Percentiles rank a stretch among this genome's conserved stretches.
These are phyloP conservation scores for Esox niger DNA, from an alignment of 2,113 vertebrate genomes.

Conservation along the genomic window DNA sequence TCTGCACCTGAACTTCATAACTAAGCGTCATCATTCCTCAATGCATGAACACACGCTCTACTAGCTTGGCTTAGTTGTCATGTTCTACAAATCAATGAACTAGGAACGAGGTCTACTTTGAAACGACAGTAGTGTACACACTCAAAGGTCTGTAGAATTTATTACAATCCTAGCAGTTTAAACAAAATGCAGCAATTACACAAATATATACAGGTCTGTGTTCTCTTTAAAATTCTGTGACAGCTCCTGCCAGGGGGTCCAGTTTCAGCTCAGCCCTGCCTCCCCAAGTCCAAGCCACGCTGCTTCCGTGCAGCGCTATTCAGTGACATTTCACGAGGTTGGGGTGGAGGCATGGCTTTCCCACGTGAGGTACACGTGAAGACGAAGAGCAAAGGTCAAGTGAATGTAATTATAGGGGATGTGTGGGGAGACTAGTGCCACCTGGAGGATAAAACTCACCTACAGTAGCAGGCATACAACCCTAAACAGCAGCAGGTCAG, in stretches of 20 bases:
- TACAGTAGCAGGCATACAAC: constrained; percentile 1
- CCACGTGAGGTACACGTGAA: too few relatives aligned
- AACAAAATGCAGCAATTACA: constrained; percentile 75
- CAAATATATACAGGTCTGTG: constrained; percentile 75
- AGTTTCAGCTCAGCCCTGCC: constrained; percentile 33
- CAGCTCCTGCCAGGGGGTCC: constrained; percentile 34
- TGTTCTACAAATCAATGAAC: constrained; percentile 1
- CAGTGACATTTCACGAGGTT: constrained; percentile 3
- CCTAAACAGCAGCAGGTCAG: constrained; percentile 9
- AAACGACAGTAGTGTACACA: constrained; percentile 4
- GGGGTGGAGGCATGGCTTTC: constrained; percentile 1
- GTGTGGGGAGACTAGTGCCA: constrained; percentile 16
- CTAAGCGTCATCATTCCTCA: too few relatives aligned
- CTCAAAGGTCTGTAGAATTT: constrained; percentile 75
- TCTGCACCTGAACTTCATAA: too few relatives aligned
- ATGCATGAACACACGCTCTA: too few relatives aligned
- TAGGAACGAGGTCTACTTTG: background rate
- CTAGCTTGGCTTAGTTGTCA: too few relatives aligned
- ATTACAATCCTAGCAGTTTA: constrained; percentile 77
- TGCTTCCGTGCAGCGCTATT: constrained; percentile 36
- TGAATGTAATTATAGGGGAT: background rate
- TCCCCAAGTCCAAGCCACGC: constrained; percentile 36
- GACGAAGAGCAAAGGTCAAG: too few relatives aligned
- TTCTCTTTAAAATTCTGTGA: constrained; percentile 64
- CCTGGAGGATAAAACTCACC: constrained; percentile 33